Percentiles rank a stretch among this genome's conserved stretches.
These are phyloP conservation scores for Catharus ustulatus DNA, from an alignment of 2,797 vertebrate genomes.

Conservation along the genomic window DNA sequence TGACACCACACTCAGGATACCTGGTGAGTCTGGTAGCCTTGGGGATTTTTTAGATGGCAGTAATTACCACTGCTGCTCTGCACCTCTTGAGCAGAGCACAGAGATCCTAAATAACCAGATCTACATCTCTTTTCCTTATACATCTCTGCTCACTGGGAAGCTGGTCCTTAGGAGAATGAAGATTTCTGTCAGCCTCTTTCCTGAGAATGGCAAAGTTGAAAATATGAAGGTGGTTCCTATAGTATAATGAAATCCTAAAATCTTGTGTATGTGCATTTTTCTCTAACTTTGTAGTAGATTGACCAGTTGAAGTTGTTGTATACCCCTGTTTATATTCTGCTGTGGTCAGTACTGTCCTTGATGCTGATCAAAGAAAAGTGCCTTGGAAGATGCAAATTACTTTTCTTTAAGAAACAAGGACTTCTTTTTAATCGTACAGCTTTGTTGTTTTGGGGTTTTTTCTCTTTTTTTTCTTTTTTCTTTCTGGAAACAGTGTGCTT, in stretches of 20 bases:
- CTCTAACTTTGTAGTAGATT: neutral
- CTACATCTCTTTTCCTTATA: neutral
- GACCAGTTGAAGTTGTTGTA: neutral
- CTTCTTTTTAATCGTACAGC: neutral
- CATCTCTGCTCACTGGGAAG: neutral
- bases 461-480: neutral
- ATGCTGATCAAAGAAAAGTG: neutral
- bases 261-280: neutral
- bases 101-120: neutral
- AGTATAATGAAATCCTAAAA: neutral
- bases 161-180: neutral
- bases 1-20: neutral
- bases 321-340: neutral
- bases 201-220: neutral
- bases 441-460: neutral
- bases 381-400: neutral
- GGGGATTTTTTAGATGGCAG: neutral
- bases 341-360: neutral
- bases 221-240: neutral
- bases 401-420: neutral
- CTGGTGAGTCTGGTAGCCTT: neutral
- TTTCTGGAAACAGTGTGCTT: neutral
- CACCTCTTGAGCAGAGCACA: too few species aligned
- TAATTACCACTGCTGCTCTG: neutral
- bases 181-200: neutral